Conservation (phyloP, 1,140 invertebrate genomes). For the Drosophila repletoides region DNA sequence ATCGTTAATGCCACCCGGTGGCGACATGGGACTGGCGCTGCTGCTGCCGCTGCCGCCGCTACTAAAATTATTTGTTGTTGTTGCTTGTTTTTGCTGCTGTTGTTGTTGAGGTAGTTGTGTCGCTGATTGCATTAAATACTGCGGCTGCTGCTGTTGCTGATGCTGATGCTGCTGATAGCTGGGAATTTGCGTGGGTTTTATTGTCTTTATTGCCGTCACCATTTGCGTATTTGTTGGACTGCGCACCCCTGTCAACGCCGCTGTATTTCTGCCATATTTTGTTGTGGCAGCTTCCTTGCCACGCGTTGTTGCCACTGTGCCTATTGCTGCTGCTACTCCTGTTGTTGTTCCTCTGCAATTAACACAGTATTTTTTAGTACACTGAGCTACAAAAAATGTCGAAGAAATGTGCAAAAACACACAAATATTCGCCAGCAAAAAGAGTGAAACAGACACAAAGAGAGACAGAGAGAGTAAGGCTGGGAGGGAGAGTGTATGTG, state of each 20-base stretch:
- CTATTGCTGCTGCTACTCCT: conserved; percentile 7
- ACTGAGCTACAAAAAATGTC: not conserved
- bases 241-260: not conserved
- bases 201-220: conserved; percentile 52
- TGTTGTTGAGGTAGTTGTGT: conserved; percentile 77
- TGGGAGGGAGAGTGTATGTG: not conserved
- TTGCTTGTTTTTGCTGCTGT: conserved; percentile 21
- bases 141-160: conserved; percentile 49
- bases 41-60: conserved; percentile 35
- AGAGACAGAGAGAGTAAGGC: not conserved
- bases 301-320: conserved; percentile 30
- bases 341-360: conserved; percentile 42
- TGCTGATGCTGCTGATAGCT: conserved; percentile 63
- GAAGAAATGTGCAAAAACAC: conserved; percentile 24
- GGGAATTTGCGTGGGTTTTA: conserved; percentile 76
- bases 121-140: conserved; percentile 75
- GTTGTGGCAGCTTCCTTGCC: conserved; percentile 24
- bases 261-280: not conserved
- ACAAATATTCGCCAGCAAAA: conserved; percentile 37
- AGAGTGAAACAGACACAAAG: conserved; percentile 28
- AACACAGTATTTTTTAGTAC: not conserved
- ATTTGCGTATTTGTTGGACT: conserved; percentile 29
- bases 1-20: conserved; percentile 33
- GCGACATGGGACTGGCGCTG: conserved; percentile 24
- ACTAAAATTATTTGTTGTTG: conserved; percentile 47